These are phyloP conservation scores for Lochmaea capreae DNA, from an alignment of 2,888 invertebrate species.

Conservation along the genomic window DNA sequence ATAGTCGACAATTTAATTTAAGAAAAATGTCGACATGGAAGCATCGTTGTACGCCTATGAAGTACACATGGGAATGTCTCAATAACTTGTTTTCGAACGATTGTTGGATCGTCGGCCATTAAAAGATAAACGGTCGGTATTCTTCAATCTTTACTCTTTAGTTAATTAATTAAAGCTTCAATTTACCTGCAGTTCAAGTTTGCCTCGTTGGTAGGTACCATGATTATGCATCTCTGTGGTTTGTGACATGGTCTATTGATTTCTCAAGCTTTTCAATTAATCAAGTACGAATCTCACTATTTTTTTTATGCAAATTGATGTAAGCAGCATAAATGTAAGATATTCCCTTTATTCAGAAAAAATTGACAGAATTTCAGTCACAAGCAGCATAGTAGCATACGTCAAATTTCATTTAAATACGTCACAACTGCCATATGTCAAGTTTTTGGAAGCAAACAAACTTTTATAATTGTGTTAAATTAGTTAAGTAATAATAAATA, in stretches of 20 bases:
- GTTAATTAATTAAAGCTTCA: slow-evolving; percentile 39
- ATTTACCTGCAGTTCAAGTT: slow-evolving; percentile 30
- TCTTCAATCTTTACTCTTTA: slow-evolving; percentile 23
- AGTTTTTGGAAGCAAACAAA: too few species aligned
- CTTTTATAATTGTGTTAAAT: too few species aligned
- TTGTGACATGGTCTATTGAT: slow-evolving; percentile 6
- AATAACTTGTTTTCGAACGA: slow-evolving; percentile 22
- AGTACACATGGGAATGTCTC: slow-evolving; percentile 13
- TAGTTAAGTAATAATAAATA: too few species aligned
- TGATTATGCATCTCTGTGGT: neutral
- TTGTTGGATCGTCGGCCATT: slow-evolving; percentile 25
- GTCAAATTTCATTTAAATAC: too few species aligned
- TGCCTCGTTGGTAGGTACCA: slow-evolving; percentile 3
- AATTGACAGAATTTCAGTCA: neutral
- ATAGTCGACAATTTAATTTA: neutral
- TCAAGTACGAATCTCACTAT: neutral
- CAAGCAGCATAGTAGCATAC: too few species aligned
- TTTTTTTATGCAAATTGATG: neutral
- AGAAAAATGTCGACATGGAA: neutral
- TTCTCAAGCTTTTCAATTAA: neutral
- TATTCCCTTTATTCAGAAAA: neutral
- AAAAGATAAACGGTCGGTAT: slow-evolving; percentile 33
- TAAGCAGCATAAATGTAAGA: neutral
- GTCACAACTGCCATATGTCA: too few species aligned
- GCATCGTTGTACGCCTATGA: neutral